Evolutionary conservation across 2,888 invertebrate species (phyloP).

Genomic region (Epirrhoe tristata): DNA sequence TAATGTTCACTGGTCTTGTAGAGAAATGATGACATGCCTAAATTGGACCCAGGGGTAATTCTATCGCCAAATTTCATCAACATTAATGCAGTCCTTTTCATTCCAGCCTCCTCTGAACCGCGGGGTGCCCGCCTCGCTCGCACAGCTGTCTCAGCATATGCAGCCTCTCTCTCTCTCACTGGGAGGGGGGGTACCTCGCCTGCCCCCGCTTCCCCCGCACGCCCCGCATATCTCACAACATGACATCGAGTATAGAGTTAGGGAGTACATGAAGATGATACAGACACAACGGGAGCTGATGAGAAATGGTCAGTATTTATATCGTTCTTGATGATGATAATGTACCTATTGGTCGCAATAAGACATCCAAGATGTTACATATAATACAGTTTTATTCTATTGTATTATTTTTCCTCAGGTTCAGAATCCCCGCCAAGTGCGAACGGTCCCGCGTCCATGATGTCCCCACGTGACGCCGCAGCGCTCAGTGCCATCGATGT

Average conservation of each 20-base stretch:
- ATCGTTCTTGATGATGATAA: too few relatives aligned
- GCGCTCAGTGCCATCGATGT: slow-evolving; percentile 90
- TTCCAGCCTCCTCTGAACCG: slow-evolving; percentile 82
- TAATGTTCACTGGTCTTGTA: too few relatives aligned
- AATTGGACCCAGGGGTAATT: slow-evolving; percentile 3
- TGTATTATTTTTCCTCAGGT: slow-evolving; percentile 59
- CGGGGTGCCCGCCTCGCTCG: slow-evolving; percentile 84
- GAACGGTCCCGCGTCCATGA: slow-evolving; percentile 76
- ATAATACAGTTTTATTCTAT: too few relatives aligned
- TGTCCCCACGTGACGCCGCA: slow-evolving; percentile 78
- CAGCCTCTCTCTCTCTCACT: slow-evolving; percentile 91
- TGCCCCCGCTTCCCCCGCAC: slow-evolving; percentile 84
- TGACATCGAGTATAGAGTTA: slow-evolving; percentile 91
- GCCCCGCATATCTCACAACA: slow-evolving; percentile 86
- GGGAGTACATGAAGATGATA: slow-evolving; percentile 92
- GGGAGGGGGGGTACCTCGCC: slow-evolving; percentile 83
- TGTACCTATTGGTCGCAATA: too few relatives aligned
- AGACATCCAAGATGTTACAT: too few relatives aligned
- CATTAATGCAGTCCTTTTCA: slow-evolving; percentile 42
- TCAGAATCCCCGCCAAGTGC: slow-evolving; percentile 80
- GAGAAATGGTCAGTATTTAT: slow-evolving; percentile 67
- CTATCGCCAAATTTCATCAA: slow-evolving; percentile 27
- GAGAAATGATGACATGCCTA: not conserved
- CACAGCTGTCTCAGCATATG: slow-evolving; percentile 87
- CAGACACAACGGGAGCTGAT: slow-evolving; percentile 78